Base-by-base conservation (phyloP, 2,888 invertebrate species). In the Aphodius sticticus region DNA sequence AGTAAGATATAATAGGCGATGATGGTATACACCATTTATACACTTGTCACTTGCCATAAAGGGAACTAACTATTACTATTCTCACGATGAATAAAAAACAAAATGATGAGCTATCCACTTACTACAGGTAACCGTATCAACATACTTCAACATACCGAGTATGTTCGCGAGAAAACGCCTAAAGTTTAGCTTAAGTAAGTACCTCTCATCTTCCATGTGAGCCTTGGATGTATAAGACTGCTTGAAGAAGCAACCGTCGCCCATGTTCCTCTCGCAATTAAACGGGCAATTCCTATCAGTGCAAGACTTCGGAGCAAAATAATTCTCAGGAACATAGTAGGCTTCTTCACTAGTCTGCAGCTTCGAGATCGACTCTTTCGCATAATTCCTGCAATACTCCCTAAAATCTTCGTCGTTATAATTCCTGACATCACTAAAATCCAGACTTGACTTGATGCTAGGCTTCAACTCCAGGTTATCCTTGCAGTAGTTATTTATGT, bases 401-500 rank as follows among this genome's bases (percentile, higher is more conserved):
- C 74, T 35, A 74, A 74, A 74, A 35, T 74, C 74, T 74, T 26
- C 74, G n/a, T 74, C 74, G 74, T 74, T 74, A 35, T 36, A 74
- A 36, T 74, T 37, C 26, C 74, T 16, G 35, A 35, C n/a, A n/a
- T 26, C 74, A 2, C 26, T 78, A 69, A 80, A 71, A 78, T 80
- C 78, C 2, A 78, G 53, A 38, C 72, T 80, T 15, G 78, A 78
- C 53, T 78, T 80, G 53, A 71, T 69, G 76, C 35, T 76, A 12
- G 76, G 78, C 38, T 78, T 71, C 38, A 76, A 16, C 12, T 26
- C 75, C 53, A 26, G 76, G 53, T 71, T 78, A 38, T 72, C 69
- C 14, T 16, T 70, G 4, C 71, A 69, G 6, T 69, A 78, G 15
- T 76, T 76, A 7, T 80, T 81, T 38, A 81, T 79, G 35, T 81